Evolutionary conservation across 2,888 invertebrate genomes (phyloP).

Genomic region (Anodontia alba): DNA sequence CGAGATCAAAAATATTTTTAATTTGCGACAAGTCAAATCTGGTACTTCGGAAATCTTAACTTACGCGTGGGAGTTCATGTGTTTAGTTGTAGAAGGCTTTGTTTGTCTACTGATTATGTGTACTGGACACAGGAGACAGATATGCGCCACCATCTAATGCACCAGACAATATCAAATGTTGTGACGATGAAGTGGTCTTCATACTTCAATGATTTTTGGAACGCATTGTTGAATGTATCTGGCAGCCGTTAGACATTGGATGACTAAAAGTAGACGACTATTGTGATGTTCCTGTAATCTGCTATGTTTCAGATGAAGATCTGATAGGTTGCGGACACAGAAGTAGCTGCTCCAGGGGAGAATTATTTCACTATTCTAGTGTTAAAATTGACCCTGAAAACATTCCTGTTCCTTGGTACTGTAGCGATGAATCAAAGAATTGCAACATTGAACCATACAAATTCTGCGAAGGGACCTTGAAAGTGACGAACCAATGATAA

Average conservation of each 20-base stretch:
- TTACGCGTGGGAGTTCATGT: slow-evolving; percentile 58
- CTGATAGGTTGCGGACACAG: slow-evolving; percentile 40
- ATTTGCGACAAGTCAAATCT: slow-evolving; percentile 45
- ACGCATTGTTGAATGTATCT: slow-evolving; percentile 18
- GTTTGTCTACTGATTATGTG: slow-evolving; percentile 13
- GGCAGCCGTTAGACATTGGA: slow-evolving; percentile 30
- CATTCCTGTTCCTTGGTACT: slow-evolving; percentile 24
- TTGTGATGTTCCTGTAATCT: slow-evolving; percentile 1
- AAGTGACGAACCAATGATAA: slow-evolving; percentile 46
- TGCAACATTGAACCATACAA: slow-evolving; percentile 19
- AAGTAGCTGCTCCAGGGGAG: slow-evolving; percentile 34
- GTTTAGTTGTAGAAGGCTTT: slow-evolving; percentile 29
- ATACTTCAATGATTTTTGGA: slow-evolving; percentile 23
- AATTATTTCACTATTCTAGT: slow-evolving; percentile 43
- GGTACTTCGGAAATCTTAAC: slow-evolving; percentile 50
- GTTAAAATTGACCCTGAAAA: slow-evolving; percentile 25
- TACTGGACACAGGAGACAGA: background rate
- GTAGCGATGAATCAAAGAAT: slow-evolving; percentile 27
- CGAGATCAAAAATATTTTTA: slow-evolving; percentile 47
- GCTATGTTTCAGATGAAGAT: slow-evolving; percentile 38
- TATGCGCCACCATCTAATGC: slow-evolving; percentile 21
- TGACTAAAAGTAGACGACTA: background rate
- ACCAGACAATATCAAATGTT: slow-evolving; percentile 15
- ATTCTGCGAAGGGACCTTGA: slow-evolving; percentile 48
- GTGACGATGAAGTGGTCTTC: background rate